Evolutionary conservation across 2,797 vertebrate species (phyloP).

Genomic region (Gambelia wislizenii): DNA sequence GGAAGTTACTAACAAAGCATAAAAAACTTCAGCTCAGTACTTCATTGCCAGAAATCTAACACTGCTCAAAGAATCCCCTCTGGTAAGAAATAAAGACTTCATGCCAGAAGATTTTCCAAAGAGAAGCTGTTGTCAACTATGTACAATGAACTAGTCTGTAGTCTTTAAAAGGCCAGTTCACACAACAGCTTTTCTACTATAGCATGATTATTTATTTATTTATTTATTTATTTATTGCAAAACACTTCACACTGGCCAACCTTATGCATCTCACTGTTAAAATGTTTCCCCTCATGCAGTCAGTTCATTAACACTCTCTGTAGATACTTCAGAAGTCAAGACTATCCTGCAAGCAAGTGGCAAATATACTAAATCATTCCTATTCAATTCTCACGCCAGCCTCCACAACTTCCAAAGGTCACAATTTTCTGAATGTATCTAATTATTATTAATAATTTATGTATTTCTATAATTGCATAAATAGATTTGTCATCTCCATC

Average conservation of each 20-base stretch:
- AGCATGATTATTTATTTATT: too few relatives aligned
- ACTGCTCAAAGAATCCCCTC: neutral
- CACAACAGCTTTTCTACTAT: neutral
- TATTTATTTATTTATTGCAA: too few relatives aligned
- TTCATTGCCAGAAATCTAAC: conserved; percentile 9
- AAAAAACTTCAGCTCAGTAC: neutral
- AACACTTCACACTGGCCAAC: neutral
- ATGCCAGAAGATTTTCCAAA: neutral
- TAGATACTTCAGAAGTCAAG: neutral
- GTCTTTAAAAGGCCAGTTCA: neutral
- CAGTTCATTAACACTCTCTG: neutral
- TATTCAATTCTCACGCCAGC: neutral
- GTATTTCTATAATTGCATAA: too few relatives aligned
- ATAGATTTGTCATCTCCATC: neutral
- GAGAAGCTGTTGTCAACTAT: neutral
- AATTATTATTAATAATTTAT: too few relatives aligned
- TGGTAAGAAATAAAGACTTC: neutral
- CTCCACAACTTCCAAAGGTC: neutral
- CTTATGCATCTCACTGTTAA: neutral
- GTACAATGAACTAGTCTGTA: neutral
- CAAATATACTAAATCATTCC: neutral
- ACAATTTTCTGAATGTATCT: neutral
- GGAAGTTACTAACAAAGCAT: neutral
- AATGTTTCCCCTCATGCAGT: neutral
- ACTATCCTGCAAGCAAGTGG: neutral